A percentile compares a stretch with the other conserved stretches of the same genome.
Conservation (phyloP, 2,797 vertebrate species). For the Pogonophryne albipinna region DNA sequence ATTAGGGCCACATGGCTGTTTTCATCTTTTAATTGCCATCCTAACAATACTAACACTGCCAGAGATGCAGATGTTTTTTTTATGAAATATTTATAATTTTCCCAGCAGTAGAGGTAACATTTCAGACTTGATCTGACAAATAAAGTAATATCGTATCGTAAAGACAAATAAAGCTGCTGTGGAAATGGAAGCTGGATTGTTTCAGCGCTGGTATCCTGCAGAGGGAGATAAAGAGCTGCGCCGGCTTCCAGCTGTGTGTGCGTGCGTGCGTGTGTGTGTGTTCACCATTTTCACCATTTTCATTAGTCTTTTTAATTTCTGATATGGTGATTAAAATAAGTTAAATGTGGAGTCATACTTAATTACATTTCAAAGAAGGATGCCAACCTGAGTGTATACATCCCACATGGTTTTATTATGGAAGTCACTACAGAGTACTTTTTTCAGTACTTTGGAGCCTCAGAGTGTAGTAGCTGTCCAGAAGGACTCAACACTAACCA, state of each 20-base stretch:
- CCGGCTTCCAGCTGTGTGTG: not conserved
- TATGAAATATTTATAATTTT: slow-evolving; percentile 2
- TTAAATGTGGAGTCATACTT: not conserved
- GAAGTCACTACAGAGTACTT: not conserved
- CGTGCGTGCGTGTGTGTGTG: no score
- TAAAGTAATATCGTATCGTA: no score
- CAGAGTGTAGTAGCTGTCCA: no score
- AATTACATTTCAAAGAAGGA: not conserved
- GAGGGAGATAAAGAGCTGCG: slow-evolving; percentile 72
- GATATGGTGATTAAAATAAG: not conserved
- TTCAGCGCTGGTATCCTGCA: slow-evolving; percentile 55
- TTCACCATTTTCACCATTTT: slow-evolving; percentile 12
- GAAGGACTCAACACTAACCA: no score
- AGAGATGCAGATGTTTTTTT: slow-evolving; percentile 23
- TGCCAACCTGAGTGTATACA: not conserved
- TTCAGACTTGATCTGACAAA: no score
- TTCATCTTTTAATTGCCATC: slow-evolving; percentile 61
- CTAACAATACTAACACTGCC: slow-evolving; percentile 35
- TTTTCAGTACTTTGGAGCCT: no score
- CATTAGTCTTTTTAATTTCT: not conserved
- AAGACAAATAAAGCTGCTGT: slow-evolving; percentile 9
- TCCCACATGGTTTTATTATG: not conserved
- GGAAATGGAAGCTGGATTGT: slow-evolving; percentile 33
- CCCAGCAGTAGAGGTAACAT: slow-evolving; percentile 1
- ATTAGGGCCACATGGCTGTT: slow-evolving; percentile 25